These are phyloP conservation scores for Erpornis zantholeuca DNA, from an alignment of 2,113 vertebrate genomes.

Conservation along the genomic window DNA sequence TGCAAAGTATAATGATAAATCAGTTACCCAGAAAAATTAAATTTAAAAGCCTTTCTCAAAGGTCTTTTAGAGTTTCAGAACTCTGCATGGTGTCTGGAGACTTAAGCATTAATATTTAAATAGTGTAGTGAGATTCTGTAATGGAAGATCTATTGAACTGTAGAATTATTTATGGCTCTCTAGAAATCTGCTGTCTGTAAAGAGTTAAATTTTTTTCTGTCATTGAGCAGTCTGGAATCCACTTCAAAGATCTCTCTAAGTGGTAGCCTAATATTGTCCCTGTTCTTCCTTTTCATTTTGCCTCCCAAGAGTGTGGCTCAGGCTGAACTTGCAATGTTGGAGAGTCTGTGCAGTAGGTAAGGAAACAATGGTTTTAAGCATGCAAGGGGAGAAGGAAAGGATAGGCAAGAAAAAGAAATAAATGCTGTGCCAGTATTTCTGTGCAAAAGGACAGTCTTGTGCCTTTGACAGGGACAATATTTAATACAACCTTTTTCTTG, in stretches of 20 bases:
- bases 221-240: not conserved
- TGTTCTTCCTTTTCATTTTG: not conserved
- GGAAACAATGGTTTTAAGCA: not conserved
- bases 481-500: not conserved
- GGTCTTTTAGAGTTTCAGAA: not conserved
- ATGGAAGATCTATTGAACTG: not conserved
- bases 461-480: not conserved
- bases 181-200: not conserved
- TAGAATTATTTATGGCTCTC: not conserved
- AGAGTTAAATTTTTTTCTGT: not conserved
- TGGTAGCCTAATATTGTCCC: not conserved
- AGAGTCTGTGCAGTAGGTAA: not conserved
- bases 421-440: not conserved
- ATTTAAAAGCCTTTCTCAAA: not conserved
- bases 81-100: not conserved
- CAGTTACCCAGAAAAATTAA: not conserved
- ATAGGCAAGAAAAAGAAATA: not conserved
- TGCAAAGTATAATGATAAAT: not conserved
- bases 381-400: not conserved
- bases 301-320: not conserved
- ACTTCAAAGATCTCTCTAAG: not conserved
- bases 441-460: not conserved
- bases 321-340: not conserved
- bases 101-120: not conserved
- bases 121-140: not conserved